Evolutionary conservation across 2,888 invertebrate genomes (phyloP).

Genomic region (Melanophora roralis): DNA sequence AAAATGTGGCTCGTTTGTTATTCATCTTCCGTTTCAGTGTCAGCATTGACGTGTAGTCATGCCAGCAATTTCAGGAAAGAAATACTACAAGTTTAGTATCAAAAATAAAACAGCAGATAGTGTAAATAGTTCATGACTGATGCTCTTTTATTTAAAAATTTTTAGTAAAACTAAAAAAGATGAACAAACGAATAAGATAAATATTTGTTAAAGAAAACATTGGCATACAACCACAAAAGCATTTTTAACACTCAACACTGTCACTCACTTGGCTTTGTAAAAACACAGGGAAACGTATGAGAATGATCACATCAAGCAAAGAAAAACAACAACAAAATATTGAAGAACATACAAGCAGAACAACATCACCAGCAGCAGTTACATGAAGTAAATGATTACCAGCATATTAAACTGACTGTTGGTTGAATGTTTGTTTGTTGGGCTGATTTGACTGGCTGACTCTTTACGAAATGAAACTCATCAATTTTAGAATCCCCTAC

Average conservation of each 20-base stretch:
- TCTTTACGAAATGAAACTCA: conserved; percentile 42
- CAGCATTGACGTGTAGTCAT: conserved; percentile 62
- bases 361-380: conserved; percentile 16
- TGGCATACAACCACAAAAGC: conserved; percentile 61
- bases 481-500: conserved; percentile 60
- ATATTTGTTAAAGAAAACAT: conserved; percentile 58
- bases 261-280: conserved; percentile 58
- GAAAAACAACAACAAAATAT: conserved; percentile 15
- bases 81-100: conserved; percentile 23
- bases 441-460: conserved; percentile 1
- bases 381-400: conserved; percentile 33
- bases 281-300: background rate
- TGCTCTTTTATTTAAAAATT: conserved; percentile 26
- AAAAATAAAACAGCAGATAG: conserved; percentile 30
- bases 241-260: conserved; percentile 63
- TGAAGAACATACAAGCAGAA: conserved; percentile 1
- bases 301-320: background rate
- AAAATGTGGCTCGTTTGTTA: conserved; percentile 61
- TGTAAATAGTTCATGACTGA: conserved; percentile 62
- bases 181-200: conserved; percentile 39
- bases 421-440: background rate
- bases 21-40: conserved; percentile 63
- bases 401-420: conserved; percentile 45
- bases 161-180: conserved; percentile 36
- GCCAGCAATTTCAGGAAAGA: conserved; percentile 62